Evolutionary conservation across 2,113 vertebrate species (phyloP).

Genomic region (Bos indicus): DNA sequence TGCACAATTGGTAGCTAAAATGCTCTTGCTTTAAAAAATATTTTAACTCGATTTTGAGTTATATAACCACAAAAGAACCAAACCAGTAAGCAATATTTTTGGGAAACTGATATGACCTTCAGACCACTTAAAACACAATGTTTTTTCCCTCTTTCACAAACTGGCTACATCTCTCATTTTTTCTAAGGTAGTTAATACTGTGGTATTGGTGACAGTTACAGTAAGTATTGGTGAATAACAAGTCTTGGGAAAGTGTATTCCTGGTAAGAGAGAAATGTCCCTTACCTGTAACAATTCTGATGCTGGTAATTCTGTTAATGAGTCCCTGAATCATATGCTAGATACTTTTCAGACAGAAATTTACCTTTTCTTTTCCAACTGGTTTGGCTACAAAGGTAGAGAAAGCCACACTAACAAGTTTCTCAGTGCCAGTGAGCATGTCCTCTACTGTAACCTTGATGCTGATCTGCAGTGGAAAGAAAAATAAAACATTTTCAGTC

Average conservation of each 20-base stretch:
- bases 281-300: neutral
- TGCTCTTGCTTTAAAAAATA: slow-evolving; percentile 5
- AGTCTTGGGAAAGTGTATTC: neutral
- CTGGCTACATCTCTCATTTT: neutral
- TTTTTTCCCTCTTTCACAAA: neutral
- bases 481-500: neutral
- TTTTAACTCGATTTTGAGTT: slow-evolving; percentile 27
- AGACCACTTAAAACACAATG: slow-evolving; percentile 25
- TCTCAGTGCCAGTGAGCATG: slow-evolving; percentile 71
- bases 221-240: neutral
- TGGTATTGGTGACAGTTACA: neutral
- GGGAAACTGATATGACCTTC: neutral
- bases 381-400: slow-evolving; percentile 84
- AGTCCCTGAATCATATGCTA: neutral
- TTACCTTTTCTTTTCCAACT: slow-evolving; percentile 79
- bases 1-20: neutral
- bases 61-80: neutral
- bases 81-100: neutral
- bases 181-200: neutral
- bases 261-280: neutral
- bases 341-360: neutral
- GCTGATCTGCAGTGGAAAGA: slow-evolving; percentile 78
- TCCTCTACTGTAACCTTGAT: slow-evolving; percentile 83
- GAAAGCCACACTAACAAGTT: slow-evolving; percentile 82
- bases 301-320: neutral